Conservation (phyloP, 2,888 invertebrate species). For the Venustoraphidia nigricollis region DNA sequence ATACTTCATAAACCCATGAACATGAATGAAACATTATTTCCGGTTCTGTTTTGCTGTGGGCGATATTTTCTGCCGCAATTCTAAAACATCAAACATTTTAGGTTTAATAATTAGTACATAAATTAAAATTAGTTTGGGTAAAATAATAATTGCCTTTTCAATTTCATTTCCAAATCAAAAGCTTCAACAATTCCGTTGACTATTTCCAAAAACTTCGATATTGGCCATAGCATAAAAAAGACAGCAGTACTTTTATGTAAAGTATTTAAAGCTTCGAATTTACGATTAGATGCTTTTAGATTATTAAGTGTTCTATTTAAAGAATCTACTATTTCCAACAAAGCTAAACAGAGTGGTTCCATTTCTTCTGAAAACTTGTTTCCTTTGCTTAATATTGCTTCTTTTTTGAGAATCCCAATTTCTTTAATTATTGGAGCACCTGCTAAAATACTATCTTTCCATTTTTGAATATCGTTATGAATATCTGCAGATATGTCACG, state of each 20-base stretch:
- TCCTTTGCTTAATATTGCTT: not conserved
- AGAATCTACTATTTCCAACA: constrained; percentile 17
- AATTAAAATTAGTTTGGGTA: not conserved
- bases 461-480: constrained; percentile 32
- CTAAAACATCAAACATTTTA: constrained; percentile 9
- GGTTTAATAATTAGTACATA: not conserved
- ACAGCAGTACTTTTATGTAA: constrained; percentile 19
- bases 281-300: constrained; percentile 17
- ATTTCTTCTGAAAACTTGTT: constrained; percentile 13
- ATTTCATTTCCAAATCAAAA: constrained; percentile 27
- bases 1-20: constrained; percentile 30
- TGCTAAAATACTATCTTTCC: constrained; percentile 31
- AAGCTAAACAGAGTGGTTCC: constrained; percentile 15
- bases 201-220: constrained; percentile 16
- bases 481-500: constrained; percentile 39
- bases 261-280: constrained; percentile 21
- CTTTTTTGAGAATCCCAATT: constrained; percentile 17
- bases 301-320: constrained; percentile 15
- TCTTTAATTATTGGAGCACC: constrained; percentile 27
- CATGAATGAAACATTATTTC: constrained; percentile 29
- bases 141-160: constrained; percentile 15
- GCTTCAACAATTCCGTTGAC: constrained; percentile 19
- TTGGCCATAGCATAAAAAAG: constrained; percentile 23
- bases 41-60: constrained; percentile 24
- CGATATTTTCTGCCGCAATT: constrained; percentile 27